Evolutionary conservation across 1,140 invertebrate species (phyloP), one percentile per base, ranked within the genome.

Genomic region (Chionoecetes opilio): DNA sequence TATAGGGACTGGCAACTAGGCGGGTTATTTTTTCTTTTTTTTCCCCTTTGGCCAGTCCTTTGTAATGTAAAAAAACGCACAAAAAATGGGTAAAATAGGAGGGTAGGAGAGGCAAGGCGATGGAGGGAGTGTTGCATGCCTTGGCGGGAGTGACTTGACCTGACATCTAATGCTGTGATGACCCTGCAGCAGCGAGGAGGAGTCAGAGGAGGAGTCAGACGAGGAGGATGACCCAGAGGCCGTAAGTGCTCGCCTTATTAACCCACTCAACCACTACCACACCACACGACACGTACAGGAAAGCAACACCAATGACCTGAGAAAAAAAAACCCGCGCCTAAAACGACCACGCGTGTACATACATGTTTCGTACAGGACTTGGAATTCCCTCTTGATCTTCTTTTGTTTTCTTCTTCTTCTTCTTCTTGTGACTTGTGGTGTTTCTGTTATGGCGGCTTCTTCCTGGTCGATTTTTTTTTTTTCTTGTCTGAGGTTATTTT

Each of bases 161-260:
- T 21, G 6, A 53, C 26, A n/a, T 5, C 0, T 89, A 86, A 35
- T 94, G 93, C 90, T 94, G 86, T 94, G 88, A 32, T 91, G 89
- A 82, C 75, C 46, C 90, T 86, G 53, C 94, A 95, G 94, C 94
- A 95, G 89, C 41, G 94, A 95, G 94, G 94, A 95, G 94, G 94
- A 95, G 90, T 92, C 94, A 2, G 53, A 37, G 29, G 94, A 95
- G 82, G 94, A 94, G 93, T n/a, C n/a, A n/a, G n/a, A n/a, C n/a
- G 46, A 95, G 94, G 94, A 95, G 90, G 94, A 95, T 41, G 94
- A 95, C 35, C 89, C 89, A 29, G 94, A 29, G 89, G 89, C 63
- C 75, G 94, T 95, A 86, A 95, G 94, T 95, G 86, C 63, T 35
- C 41, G 34, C 38, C 3, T 35, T 26, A 91, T 82, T 95, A 91